phyloP scores from a whole-genome alignment of 2,888 invertebrate species.

The Zonitis immaculata region DNA sequence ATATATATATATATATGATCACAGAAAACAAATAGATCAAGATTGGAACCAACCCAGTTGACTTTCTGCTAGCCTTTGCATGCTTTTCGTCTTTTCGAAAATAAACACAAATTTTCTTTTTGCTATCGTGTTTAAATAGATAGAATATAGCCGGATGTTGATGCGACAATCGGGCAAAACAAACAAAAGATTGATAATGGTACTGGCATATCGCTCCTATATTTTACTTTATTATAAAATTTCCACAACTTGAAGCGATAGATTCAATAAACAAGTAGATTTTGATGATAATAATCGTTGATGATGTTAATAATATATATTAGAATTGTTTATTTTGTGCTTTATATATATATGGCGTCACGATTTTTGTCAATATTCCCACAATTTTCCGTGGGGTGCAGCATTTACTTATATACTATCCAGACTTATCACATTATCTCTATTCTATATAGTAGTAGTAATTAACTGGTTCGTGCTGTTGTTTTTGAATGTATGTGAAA shows the following conservation, averaged over 20 bases:
- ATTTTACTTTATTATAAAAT: no score
- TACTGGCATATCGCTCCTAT: no score
- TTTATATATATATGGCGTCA: constrained; percentile 30
- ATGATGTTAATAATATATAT: no score
- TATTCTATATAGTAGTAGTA: constrained; percentile 28
- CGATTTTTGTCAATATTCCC: constrained; percentile 40
- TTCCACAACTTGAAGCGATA: no score
- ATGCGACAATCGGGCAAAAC: constrained; percentile 47
- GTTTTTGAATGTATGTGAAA: constrained; percentile 38
- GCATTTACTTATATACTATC: constrained; percentile 8
- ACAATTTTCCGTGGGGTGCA: constrained; percentile 37
- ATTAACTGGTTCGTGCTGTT: constrained; percentile 44
- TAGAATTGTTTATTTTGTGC: no score
- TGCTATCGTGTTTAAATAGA: constrained; percentile 41
- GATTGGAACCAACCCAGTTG: constrained; percentile 44
- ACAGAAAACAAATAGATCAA: constrained; percentile 51
- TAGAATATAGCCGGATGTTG: constrained; percentile 49
- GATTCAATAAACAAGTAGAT: no score
- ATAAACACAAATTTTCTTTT: constrained; percentile 44
- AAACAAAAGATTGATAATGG: constrained; percentile 44
- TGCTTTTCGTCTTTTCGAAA: constrained; percentile 33
- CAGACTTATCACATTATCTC: constrained; percentile 35
- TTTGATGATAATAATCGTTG: no score
- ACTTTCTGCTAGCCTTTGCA: constrained; percentile 46
- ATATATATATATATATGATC: no score